Evolutionary conservation across 2,113 vertebrate species (phyloP).

Genomic region (Larimichthys crocea): DNA sequence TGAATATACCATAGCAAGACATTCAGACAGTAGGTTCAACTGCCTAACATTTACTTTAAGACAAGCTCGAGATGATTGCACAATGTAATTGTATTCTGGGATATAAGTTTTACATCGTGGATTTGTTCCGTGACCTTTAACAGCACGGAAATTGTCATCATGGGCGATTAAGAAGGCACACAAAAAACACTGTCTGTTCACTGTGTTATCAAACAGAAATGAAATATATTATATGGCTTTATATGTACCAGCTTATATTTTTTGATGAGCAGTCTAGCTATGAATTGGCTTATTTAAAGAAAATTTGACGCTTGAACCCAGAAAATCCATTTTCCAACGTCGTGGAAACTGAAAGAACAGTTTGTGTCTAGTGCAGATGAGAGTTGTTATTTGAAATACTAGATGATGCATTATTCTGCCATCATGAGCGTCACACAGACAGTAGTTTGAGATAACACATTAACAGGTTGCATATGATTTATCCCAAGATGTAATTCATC

Average conservation of each 20-base stretch:
- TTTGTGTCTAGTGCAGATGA: too few relatives aligned
- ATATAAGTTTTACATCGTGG: not conserved
- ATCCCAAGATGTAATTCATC: too few relatives aligned
- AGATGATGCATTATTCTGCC: too few relatives aligned
- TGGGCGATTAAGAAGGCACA: not conserved
- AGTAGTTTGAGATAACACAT: too few relatives aligned
- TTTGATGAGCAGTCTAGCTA: not conserved
- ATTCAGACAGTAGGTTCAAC: not conserved
- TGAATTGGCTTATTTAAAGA: not conserved
- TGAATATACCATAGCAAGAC: not conserved
- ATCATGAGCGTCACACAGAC: too few relatives aligned
- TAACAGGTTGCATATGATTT: too few relatives aligned
- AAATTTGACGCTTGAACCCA: not conserved
- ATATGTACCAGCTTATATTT: not conserved
- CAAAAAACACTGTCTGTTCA: constrained; percentile 7
- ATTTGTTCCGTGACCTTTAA: constrained; percentile 27
- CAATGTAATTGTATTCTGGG: not conserved
- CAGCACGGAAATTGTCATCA: constrained; percentile 23
- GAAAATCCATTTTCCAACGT: not conserved
- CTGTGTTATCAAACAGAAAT: constrained; percentile 6
- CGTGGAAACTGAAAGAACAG: too few relatives aligned
- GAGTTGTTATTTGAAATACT: too few relatives aligned
- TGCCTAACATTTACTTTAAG: not conserved
- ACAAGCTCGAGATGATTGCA: not conserved
- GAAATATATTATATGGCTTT: not conserved